phyloP scores from a whole-genome alignment of 2,888 invertebrate species.

The Cantharis rustica region DNA sequence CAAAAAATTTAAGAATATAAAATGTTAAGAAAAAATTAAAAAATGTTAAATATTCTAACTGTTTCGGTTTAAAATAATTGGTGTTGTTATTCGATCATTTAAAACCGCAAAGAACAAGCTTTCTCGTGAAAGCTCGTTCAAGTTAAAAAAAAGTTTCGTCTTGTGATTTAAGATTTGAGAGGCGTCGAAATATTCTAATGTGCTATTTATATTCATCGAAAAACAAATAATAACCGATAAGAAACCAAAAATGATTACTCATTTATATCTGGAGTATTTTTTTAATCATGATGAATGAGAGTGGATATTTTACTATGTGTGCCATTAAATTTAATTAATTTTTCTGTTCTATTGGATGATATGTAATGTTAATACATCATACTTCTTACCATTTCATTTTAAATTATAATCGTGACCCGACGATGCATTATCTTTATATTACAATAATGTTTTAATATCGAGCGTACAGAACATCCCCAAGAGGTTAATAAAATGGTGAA shows the following conservation, averaged over 20 bases:
- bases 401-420: background rate
- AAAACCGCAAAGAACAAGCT: background rate
- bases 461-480: background rate
- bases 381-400: background rate
- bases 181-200: background rate
- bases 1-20: background rate
- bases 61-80: background rate
- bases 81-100: background rate
- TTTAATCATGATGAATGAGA: background rate
- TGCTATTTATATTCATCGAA: background rate
- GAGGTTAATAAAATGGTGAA: background rate
- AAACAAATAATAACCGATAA: background rate
- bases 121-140: background rate
- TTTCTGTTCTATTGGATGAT: background rate
- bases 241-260: background rate
- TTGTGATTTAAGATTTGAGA: background rate
- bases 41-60: background rate
- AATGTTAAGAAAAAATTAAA: background rate
- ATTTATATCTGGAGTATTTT: background rate
- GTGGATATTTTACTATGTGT: background rate
- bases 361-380: background rate
- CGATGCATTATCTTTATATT: background rate
- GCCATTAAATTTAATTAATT: constrained; percentile 5
- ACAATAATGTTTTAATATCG: background rate
- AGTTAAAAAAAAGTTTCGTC: background rate